A percentile compares a stretch with the other conserved stretches of the same genome.
Conservation (phyloP, 2,113 vertebrate species). For the Stigmatopora nigra region DNA sequence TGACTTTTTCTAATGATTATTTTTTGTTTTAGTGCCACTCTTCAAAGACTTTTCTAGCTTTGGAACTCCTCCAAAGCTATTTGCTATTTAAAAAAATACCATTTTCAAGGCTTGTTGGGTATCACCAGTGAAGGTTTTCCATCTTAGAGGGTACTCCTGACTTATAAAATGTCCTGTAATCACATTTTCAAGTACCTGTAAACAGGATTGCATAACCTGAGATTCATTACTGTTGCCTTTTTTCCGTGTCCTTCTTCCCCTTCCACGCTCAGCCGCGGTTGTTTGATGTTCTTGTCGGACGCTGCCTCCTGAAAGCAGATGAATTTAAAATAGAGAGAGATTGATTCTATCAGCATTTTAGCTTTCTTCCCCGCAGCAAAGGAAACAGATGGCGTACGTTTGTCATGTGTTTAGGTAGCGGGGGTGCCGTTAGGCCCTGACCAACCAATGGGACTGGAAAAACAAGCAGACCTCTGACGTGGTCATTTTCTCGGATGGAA, state of each 20-base stretch:
- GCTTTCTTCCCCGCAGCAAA: conserved; percentile 32
- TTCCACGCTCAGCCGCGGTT: conserved; percentile 32
- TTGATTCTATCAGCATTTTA: conserved; percentile 50
- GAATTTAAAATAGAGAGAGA: conserved; percentile 34
- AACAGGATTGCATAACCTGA: not conserved
- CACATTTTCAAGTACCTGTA: not conserved
- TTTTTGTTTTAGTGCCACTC: too few species aligned
- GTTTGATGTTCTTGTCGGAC: conserved; percentile 43
- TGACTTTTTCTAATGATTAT: too few species aligned
- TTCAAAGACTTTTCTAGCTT: too few species aligned
- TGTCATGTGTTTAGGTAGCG: conserved; percentile 56
- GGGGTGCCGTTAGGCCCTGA: conserved; percentile 34
- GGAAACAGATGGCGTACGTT: conserved; percentile 57
- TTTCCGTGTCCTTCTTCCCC: conserved; percentile 20
- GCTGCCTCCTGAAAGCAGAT: conserved; percentile 32
- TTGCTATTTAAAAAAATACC: too few species aligned
- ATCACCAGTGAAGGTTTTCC: too few species aligned
- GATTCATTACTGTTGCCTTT: conserved; percentile 6
- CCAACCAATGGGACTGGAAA: conserved; percentile 22
- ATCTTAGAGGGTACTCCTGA: too few species aligned
- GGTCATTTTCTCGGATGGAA: conserved; percentile 29
- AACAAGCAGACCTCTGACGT: conserved; percentile 44
- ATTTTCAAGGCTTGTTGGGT: too few species aligned
- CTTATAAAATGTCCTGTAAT: too few species aligned
- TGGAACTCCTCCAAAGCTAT: too few species aligned